Evolutionary conservation across 2,888 invertebrate species (phyloP), one percentile per base, ranked within the genome.

Genomic region (Epistrophe eligans): DNA sequence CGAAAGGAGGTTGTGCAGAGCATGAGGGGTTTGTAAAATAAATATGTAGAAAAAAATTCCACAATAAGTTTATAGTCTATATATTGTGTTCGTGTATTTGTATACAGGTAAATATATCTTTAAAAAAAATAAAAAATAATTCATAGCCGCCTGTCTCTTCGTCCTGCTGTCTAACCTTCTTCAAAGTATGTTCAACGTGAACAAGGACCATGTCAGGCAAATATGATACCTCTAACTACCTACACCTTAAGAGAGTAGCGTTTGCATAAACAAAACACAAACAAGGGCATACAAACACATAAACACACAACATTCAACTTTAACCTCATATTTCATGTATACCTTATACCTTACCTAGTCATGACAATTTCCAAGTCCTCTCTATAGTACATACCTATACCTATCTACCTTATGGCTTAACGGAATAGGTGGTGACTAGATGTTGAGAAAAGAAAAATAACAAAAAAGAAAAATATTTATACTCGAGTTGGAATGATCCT

Each of bases 201-300:
- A 76, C 79, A 79, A 83, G 83, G 79, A 74, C 74, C 58, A 45
- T 77, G 79, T 74, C 82, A 74, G 64, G 85, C 50, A 79, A 77
- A 66, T 79, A 77, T 74, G 70, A 79, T 79, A 71, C 70, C 50
- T 50, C n/a, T 66, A 38, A 62, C 40, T 38, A 13, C 60, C 5
- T 67, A 19, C 35, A 35, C 17, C 50, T 55, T 38, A 55, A 15
- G 24, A 64, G 62, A 74, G 66, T 77, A 70, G 50, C 45, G 67
- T 80, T 79, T 58, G 74, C 48, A 67, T 81, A 73, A 55, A 66
- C 55, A 72, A 19, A 38, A 64, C 17, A 72, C 32, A 40, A 45
- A 45, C 60, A 43, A 58, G 40, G 35, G 19, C 45, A 52, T 19
- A 35, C 48, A n/a, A 55, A 40, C 45, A 40, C 55, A 52, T 8